Evolutionary conservation across 2,888 invertebrate species (phyloP), one percentile per base, ranked within the genome.

Genomic region (Clusia tigrina): DNA sequence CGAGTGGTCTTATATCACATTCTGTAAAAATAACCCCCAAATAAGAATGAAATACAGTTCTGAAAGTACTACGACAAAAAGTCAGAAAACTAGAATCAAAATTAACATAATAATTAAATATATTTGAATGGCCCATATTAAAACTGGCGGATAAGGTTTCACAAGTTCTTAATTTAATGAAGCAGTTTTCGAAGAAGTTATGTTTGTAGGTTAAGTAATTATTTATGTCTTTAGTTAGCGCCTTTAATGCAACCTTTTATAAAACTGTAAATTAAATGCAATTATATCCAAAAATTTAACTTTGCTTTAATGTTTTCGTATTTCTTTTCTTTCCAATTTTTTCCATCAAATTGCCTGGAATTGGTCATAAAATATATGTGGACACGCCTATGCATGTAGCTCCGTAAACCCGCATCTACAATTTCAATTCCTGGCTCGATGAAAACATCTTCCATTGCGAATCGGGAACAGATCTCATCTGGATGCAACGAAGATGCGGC

Each of bases 381-480:
- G n/a, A n/a, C n/a, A n/a, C n/a, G n/a, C n/a, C n/a, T 32, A 51
- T 24, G 48, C 12, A 70, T 73, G 56, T 66, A 96, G 94, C 91
- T 97, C 86, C 94, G 96, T 88, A 97, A 96, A 89, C 96, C 96
- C 86, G 93, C 93, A 86, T 96, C 96, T 86, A 95, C 95, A 85
- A 91, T 95, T 85, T 96, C 96, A 87, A 94, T 96, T 87, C 95
- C 96, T 85, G 94, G 94, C 86, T 94, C 93, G 85, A 93, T 93
- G 90, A 94, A 93, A 89, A 86, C 85, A 85, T 85, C 86, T 87
- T 85, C 85, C 77, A 86, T 86, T 80, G 85, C 85, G 74, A 83
- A 83, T 81, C 80, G 83, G 78, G 86, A 85, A 86, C 87, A 79
- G 86, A 88, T 85, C 86, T 86, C 85, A 86, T 85, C 85, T 87